phyloP scores from a whole-genome alignment of 64 coral and sea anemone species.

The Anthopleura sola region DNA sequence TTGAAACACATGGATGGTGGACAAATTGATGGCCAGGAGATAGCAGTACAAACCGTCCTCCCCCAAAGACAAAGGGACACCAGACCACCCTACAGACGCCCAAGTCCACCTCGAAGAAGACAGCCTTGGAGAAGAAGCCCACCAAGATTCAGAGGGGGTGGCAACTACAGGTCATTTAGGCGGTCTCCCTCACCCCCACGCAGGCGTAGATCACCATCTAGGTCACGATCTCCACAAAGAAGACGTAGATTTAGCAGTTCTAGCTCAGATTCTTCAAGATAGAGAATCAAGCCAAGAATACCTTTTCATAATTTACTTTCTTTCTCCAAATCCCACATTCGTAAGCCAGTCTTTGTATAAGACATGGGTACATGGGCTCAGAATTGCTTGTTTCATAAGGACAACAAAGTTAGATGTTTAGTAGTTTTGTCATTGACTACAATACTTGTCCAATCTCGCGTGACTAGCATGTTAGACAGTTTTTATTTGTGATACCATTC shows the following conservation, averaged over 20 bases:
- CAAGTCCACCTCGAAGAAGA: conserved; percentile 67
- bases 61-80: conserved; percentile 62
- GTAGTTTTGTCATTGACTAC: neutral
- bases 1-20: conserved; percentile 97
- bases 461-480: too few species aligned
- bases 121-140: conserved; percentile 76
- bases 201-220: conserved; percentile 70
- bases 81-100: conserved; percentile 61
- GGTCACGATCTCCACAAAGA: conserved; percentile 75
- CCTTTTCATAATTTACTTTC: neutral
- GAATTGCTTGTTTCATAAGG: neutral
- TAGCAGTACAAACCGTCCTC: conserved; percentile 74
- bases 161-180: conserved; percentile 51
- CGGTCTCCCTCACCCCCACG: conserved; percentile 77
- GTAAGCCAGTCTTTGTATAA: neutral
- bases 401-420: neutral
- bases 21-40: conserved; percentile 94
- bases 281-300: neutral
- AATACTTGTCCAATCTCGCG: too few species aligned
- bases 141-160: conserved; percentile 54
- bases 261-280: conserved; percentile 82
- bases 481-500: too few species aligned
- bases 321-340: neutral
- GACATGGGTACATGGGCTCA: too few species aligned
- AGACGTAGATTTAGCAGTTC: conserved; percentile 80